Evolutionary conservation across 2,113 vertebrate species (phyloP).

Genomic region (Lontra canadensis): DNA sequence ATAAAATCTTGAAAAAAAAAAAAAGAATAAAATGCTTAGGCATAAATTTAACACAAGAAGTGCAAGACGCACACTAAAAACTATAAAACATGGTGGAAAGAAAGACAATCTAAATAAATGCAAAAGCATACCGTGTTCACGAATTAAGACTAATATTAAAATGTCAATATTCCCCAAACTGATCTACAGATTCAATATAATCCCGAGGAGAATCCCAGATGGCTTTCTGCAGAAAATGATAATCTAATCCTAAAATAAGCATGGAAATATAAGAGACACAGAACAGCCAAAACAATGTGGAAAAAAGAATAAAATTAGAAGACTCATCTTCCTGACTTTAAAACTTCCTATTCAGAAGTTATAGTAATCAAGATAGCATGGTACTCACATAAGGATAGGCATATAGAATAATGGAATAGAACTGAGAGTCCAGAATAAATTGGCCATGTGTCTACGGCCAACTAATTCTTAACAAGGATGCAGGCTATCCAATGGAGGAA

Average conservation of each 20-base stretch:
- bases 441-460: background rate
- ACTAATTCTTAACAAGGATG: background rate
- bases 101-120: background rate
- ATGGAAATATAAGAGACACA: background rate
- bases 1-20: too few relatives aligned
- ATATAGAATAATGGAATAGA: rapidly evolving
- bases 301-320: background rate
- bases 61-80: background rate
- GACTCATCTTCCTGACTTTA: background rate
- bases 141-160: background rate
- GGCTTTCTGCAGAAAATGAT: background rate
- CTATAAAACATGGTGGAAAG: background rate
- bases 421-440: background rate
- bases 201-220: background rate
- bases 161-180: background rate
- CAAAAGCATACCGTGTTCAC: background rate
- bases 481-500: background rate
- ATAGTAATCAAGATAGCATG: too few relatives aligned
- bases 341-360: background rate
- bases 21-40: background rate
- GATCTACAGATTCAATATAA: background rate
- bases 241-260: background rate
- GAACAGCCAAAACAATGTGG: background rate
- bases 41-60: background rate
- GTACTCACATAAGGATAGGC: background rate